A percentile compares a stretch with the other conserved stretches of the same genome.
phyloP scores from a whole-genome alignment of 2,888 invertebrate species.

The Drosophila nigritarsus region DNA sequence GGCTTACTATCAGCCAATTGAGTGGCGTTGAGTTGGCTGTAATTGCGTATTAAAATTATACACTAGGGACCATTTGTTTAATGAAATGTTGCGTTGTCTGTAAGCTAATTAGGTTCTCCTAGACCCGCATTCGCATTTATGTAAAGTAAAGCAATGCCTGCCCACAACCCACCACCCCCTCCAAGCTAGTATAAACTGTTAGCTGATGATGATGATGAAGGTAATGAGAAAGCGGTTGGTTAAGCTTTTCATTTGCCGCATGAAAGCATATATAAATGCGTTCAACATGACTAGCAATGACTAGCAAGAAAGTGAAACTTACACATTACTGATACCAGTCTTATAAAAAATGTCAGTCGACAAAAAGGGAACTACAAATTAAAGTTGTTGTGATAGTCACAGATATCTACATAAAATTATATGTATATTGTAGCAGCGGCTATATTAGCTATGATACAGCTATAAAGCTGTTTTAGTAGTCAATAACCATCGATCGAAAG shows the following conservation, averaged over 20 bases:
- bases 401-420: not conserved
- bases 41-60: constrained; percentile 79
- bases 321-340: not conserved
- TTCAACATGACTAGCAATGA: constrained; percentile 3
- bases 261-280: constrained; percentile 27
- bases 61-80: constrained; percentile 76
- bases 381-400: not conserved
- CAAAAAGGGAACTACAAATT: not conserved
- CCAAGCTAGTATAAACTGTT: constrained; percentile 13
- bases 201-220: constrained; percentile 23
- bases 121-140: constrained; percentile 41
- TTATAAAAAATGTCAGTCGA: not conserved
- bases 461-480: not conserved
- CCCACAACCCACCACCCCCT: not conserved
- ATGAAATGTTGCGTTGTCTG: constrained; percentile 73
- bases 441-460: not conserved
- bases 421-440: not conserved
- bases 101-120: constrained; percentile 70
- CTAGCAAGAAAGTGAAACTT: not conserved
- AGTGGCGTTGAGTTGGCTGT: constrained; percentile 73
- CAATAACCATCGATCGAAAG: constrained; percentile 3
- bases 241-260: constrained; percentile 51
- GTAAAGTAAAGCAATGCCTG: constrained; percentile 20
- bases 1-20: constrained; percentile 67
- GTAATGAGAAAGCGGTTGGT: constrained; percentile 20